Evolutionary conservation across 1,140 invertebrate genomes (phyloP).

Genomic region (Linepithema humile): DNA sequence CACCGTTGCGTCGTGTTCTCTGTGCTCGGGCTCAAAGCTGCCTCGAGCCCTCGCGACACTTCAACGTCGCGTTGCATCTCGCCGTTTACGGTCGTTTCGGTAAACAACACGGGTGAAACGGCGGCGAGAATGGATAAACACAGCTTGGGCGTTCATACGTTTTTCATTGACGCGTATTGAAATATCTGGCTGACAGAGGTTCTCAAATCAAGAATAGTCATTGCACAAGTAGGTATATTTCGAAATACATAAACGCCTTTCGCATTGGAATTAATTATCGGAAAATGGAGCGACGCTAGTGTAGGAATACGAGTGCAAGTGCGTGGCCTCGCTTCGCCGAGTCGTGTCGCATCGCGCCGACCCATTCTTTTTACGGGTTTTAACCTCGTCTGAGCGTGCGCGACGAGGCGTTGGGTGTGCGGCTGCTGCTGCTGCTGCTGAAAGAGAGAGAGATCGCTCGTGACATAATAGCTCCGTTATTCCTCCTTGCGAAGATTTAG

Average conservation of each 20-base stretch:
- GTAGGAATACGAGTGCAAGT: constrained; percentile 28
- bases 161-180: constrained; percentile 54
- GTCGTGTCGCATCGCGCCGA: neutral
- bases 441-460: constrained; percentile 19
- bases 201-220: constrained; percentile 65
- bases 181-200: constrained; percentile 60
- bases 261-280: neutral
- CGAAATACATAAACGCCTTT: neutral
- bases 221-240: constrained; percentile 51
- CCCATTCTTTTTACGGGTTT: neutral
- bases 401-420: constrained; percentile 9
- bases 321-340: constrained; percentile 56
- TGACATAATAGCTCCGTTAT: constrained; percentile 68
- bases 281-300: neutral
- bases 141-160: constrained; percentile 54
- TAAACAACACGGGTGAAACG: neutral
- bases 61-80: neutral
- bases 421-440: neutral
- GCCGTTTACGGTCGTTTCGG: neutral
- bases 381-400: constrained; percentile 18
- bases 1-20: neutral
- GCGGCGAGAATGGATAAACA: constrained; percentile 46
- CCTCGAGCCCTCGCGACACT: neutral
- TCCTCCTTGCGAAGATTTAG: constrained; percentile 51
- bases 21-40: too few relatives aligned